Evolutionary conservation across 1,140 invertebrate genomes (phyloP).

Genomic region (Rhagoletis zephyria): DNA sequence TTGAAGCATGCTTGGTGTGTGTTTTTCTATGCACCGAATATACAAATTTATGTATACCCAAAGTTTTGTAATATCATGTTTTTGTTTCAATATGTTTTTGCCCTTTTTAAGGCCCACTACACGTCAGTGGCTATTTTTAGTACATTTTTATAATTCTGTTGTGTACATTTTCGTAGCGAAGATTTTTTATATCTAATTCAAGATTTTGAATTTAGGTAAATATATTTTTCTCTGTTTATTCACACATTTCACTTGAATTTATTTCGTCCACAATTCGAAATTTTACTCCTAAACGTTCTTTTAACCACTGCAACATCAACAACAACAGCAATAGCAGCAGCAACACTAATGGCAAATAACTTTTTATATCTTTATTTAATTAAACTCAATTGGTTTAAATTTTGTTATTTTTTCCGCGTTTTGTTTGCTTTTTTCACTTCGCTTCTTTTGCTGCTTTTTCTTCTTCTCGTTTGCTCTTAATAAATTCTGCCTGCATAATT

Average conservation of each 20-base stretch:
- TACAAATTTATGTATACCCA: too few species aligned
- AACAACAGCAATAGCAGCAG: not conserved
- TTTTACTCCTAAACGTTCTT: too few species aligned
- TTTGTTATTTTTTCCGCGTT: not conserved
- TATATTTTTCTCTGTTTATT: constrained; percentile 1
- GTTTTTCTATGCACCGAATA: not conserved
- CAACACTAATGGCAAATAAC: not conserved
- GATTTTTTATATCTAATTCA: not conserved
- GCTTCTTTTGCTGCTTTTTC: constrained; percentile 31
- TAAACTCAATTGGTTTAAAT: constrained; percentile 3
- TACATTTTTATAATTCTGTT: not conserved
- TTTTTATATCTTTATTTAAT: constrained; percentile 19
- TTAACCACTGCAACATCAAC: too few species aligned
- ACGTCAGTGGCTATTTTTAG: constrained; percentile 8
- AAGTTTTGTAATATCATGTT: not conserved
- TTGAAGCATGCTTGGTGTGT: not conserved
- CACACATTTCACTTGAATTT: constrained; percentile 14
- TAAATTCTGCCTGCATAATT: not conserved
- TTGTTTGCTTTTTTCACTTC: not conserved
- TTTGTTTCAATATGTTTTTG: not conserved
- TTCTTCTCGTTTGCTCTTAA: not conserved
- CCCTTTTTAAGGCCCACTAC: not conserved
- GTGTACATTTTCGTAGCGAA: not conserved
- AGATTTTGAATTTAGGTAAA: not conserved
- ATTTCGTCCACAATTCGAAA: too few species aligned